phyloP scores from a whole-genome alignment of 2,888 invertebrate genomes.

The Mactromeris polynyma region DNA sequence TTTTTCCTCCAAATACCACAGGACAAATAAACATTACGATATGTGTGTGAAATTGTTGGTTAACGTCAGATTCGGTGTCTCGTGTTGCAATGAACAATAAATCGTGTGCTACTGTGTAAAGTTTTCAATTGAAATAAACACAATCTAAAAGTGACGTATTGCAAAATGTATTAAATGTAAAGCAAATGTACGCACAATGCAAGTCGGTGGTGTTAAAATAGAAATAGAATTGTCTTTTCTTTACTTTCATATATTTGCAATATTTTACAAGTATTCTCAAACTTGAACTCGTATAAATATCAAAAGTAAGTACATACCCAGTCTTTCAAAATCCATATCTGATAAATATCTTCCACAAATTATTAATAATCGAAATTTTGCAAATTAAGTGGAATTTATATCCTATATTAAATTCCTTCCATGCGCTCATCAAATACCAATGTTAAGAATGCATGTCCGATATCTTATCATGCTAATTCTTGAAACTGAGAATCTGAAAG shows the following conservation, averaged over 20 bases:
- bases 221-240: too few species aligned
- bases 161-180: too few species aligned
- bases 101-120: too few species aligned
- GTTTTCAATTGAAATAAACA: too few species aligned
- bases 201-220: too few species aligned
- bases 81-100: background rate
- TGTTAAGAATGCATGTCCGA: constrained; percentile 17
- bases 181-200: too few species aligned
- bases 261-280: background rate
- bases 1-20: background rate
- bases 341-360: background rate
- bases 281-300: background rate
- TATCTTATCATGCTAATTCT: background rate
- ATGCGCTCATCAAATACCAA: background rate
- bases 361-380: background rate
- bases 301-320: constrained; percentile 14
- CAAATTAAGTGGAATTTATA: background rate
- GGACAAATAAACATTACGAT: background rate
- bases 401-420: background rate
- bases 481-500: background rate
- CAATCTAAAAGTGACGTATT: too few species aligned
- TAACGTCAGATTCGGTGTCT: background rate
- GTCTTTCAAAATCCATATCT: constrained; percentile 37
- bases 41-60: background rate
- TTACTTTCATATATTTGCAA: background rate